Conservation (phyloP, 2,888 invertebrate genomes). For the Colletes collaris region DNA sequence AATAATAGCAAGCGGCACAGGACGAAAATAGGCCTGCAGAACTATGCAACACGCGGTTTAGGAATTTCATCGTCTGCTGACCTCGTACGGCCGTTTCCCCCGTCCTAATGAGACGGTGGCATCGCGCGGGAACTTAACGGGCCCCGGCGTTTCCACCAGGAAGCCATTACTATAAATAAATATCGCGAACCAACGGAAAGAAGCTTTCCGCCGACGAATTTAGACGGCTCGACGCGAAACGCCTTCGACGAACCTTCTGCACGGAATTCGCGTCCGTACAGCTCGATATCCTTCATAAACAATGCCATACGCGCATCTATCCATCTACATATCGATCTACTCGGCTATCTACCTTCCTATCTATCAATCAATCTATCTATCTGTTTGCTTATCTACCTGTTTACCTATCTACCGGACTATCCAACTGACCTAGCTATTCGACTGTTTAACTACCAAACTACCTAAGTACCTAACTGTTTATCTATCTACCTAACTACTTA, state of each 20-base stretch:
- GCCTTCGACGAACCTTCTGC: not conserved
- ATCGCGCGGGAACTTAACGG: constrained; percentile 15
- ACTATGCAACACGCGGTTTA: constrained; percentile 73
- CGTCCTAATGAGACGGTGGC: constrained; percentile 59
- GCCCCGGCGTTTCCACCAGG: constrained; percentile 5
- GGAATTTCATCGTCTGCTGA: constrained; percentile 73
- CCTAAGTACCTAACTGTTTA: too few species aligned
- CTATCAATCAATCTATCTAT: too few species aligned
- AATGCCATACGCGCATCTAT: too few species aligned
- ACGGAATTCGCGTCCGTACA: too few species aligned
- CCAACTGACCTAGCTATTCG: too few species aligned
- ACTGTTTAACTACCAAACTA: too few species aligned
- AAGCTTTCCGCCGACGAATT: constrained; percentile 9
- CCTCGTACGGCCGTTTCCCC: constrained; percentile 66
- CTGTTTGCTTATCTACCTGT: too few species aligned
- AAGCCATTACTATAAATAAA: constrained; percentile 35
- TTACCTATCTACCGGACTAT: too few species aligned
- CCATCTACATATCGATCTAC: too few species aligned
- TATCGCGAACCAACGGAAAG: constrained; percentile 2
- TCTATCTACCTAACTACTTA: too few species aligned
- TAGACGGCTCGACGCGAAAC: not conserved
- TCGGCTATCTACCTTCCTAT: too few species aligned
- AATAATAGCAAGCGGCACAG: constrained; percentile 74
- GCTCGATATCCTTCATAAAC: too few species aligned
- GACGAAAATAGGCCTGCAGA: constrained; percentile 76